phyloP scores from a whole-genome alignment of 2,888 invertebrate genomes.

The Zygaena filipendulae region DNA sequence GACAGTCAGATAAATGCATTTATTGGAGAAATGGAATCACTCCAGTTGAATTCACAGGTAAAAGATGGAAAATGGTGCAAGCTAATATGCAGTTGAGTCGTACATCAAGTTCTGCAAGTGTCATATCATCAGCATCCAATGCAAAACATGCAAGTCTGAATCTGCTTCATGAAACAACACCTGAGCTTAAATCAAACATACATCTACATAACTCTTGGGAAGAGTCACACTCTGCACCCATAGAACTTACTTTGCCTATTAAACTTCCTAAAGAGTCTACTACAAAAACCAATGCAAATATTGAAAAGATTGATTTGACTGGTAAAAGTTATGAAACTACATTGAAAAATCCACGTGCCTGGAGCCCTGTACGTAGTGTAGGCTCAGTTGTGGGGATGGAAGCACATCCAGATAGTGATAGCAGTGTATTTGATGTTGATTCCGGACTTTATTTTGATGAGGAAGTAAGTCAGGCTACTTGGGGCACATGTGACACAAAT shows the following conservation, averaged over 20 bases:
- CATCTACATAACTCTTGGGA: conserved; percentile 72
- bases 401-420: conserved; percentile 87
- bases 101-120: conserved; percentile 82
- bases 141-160: conserved; percentile 77
- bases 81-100: conserved; percentile 86
- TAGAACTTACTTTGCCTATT: conserved; percentile 73
- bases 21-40: conserved; percentile 84
- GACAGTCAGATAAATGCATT: conserved; percentile 82
- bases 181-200: conserved; percentile 58
- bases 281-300: conserved; percentile 38
- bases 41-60: conserved; percentile 82
- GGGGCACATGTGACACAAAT: conserved; percentile 83
- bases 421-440: conserved; percentile 83
- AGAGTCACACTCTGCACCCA: conserved; percentile 80
- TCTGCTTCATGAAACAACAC: conserved; percentile 43
- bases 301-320: conserved; percentile 63
- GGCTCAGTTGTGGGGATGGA: conserved; percentile 87
- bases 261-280: conserved; percentile 43
- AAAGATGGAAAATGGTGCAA: conserved; percentile 85
- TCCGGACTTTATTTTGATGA: conserved; percentile 86
- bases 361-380: conserved; percentile 90
- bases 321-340: conserved; percentile 78
- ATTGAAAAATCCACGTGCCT: conserved; percentile 83
- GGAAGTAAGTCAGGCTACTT: conserved; percentile 77
- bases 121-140: conserved; percentile 71